Evolutionary conservation across 2,797 vertebrate species (phyloP).

Genomic region (Pseudotriccus pelzelni): DNA sequence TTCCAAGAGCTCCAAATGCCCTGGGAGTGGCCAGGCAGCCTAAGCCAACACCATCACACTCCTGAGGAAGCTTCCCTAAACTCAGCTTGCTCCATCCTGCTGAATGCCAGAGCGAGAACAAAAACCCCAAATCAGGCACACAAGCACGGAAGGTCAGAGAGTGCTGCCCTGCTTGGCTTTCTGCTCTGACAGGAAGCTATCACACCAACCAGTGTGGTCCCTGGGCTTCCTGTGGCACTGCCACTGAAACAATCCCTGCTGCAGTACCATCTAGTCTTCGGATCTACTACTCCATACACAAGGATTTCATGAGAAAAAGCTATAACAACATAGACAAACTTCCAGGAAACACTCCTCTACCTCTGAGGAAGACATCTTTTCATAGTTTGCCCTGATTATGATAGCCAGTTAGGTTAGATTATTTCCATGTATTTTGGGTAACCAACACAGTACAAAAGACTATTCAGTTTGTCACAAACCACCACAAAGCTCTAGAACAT

Average conservation of each 20-base stretch:
- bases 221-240: not conserved
- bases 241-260: not conserved
- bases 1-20: not conserved
- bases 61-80: not conserved
- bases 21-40: not conserved
- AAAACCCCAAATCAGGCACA: rapidly evolving
- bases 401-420: not conserved
- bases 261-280: not conserved
- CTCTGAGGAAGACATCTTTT: not conserved
- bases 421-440: not conserved
- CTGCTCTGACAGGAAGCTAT: not conserved
- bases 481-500: not conserved
- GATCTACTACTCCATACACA: not conserved
- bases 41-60: not conserved
- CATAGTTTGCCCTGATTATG: not conserved
- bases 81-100: not conserved
- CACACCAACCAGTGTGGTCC: not conserved
- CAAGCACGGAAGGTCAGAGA: not conserved
- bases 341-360: not conserved
- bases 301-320: not conserved
- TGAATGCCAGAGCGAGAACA: not conserved
- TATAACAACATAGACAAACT: not conserved
- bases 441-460: not conserved
- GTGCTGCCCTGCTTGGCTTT: not conserved
- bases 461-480: not conserved